Conservation (phyloP, 1,140 invertebrate genomes). For the Lordiphosa mommai region DNA sequence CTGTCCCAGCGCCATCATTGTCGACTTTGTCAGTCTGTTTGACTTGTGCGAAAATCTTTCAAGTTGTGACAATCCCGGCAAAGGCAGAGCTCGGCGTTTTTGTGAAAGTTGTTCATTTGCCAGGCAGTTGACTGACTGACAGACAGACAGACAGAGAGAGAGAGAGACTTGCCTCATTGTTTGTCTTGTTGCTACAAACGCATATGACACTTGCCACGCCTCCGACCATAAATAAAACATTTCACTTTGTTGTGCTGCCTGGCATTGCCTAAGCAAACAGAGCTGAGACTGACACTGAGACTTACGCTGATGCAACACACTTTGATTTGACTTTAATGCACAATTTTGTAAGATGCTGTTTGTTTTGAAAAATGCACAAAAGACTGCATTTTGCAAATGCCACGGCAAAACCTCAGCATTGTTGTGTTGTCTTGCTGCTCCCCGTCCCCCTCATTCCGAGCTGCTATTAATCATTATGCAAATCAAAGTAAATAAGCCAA, state of each 20-base stretch:
- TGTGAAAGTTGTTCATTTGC: conserved; percentile 76
- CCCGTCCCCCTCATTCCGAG: not conserved
- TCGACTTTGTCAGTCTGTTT: conserved; percentile 74
- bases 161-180: conserved; percentile 44
- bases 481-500: conserved; percentile 52
- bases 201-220: conserved; percentile 66
- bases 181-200: conserved; percentile 69
- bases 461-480: conserved; percentile 52
- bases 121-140: conserved; percentile 59
- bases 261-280: conserved; percentile 52
- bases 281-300: conserved; percentile 9
- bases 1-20: conserved; percentile 34
- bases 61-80: conserved; percentile 57
- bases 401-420: conserved; percentile 31
- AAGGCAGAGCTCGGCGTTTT: conserved; percentile 35
- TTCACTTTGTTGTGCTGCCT: conserved; percentile 72
- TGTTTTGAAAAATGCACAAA: conserved; percentile 44
- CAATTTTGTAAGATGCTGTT: conserved; percentile 39
- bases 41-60: conserved; percentile 71
- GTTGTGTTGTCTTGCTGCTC: conserved; percentile 4
- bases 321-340: conserved; percentile 76
- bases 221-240: conserved; percentile 73
- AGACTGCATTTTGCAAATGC: conserved; percentile 46
- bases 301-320: conserved; percentile 32
- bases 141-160: not conserved